These are phyloP conservation scores for Ctenicera cuprea DNA, from an alignment of 2,888 invertebrate genomes.

Conservation along the genomic window DNA sequence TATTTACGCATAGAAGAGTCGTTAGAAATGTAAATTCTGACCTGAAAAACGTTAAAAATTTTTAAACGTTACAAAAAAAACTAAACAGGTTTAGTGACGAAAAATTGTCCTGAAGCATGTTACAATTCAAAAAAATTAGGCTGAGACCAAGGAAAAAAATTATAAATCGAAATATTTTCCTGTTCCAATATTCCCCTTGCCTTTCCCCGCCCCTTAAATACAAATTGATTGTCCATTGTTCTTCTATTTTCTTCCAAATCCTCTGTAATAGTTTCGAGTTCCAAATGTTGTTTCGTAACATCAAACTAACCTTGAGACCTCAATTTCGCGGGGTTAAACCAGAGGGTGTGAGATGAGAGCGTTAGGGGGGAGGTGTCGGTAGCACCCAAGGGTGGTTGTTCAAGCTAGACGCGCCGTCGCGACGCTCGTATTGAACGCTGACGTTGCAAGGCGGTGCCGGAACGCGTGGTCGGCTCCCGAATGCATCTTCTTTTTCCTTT, in stretches of 20 bases:
- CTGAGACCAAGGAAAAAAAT: background rate
- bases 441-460: slow-evolving; percentile 72
- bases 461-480: slow-evolving; percentile 59
- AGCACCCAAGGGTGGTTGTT: slow-evolving; percentile 43
- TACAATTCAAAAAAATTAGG: background rate
- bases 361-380: background rate
- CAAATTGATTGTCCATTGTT: background rate
- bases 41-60: background rate
- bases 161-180: too few species aligned
- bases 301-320: slow-evolving; percentile 46
- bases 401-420: slow-evolving; percentile 70
- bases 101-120: too few species aligned
- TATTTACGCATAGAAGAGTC: too few species aligned
- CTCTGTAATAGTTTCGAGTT: background rate
- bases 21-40: background rate
- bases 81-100: too few species aligned
- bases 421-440: slow-evolving; percentile 71
- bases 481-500: slow-evolving; percentile 45
- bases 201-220: background rate
- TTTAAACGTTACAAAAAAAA: background rate
- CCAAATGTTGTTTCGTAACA: background rate
- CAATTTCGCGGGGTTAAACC: slow-evolving; percentile 26
- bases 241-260: background rate
- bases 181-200: background rate
- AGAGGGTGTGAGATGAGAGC: slow-evolving; percentile 20